Percentiles rank a stretch among this genome's conserved stretches.
These are phyloP conservation scores for Tachuris rubrigastra DNA, from an alignment of 2,113 vertebrate genomes.

Conservation along the genomic window DNA sequence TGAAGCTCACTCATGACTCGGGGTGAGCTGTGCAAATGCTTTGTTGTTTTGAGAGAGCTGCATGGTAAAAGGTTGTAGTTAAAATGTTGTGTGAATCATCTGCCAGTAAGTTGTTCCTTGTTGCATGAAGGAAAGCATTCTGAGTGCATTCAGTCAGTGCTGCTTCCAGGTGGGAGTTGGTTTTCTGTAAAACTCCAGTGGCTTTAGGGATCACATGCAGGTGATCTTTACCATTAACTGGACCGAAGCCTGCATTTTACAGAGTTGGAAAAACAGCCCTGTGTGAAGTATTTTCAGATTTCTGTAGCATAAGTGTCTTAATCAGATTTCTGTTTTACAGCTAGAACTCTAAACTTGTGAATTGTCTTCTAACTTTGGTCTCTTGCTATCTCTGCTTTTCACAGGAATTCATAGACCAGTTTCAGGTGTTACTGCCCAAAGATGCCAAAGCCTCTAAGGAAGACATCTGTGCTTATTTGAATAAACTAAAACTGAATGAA, in stretches of 20 bases:
- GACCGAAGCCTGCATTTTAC: neutral
- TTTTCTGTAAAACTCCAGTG: neutral
- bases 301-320: neutral
- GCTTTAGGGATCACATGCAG: neutral
- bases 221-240: neutral
- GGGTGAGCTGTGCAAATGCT: neutral
- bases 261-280: neutral
- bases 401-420: constrained; percentile 93
- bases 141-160: neutral
- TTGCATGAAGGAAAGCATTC: neutral
- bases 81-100: neutral
- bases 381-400: neutral
- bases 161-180: neutral
- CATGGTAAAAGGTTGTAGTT: neutral
- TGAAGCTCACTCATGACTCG: neutral
- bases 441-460: constrained; percentile 78
- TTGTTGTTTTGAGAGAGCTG: neutral
- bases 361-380: neutral
- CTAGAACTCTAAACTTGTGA: neutral
- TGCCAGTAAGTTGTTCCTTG: neutral
- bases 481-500: constrained; percentile 81
- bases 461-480: constrained; percentile 81
- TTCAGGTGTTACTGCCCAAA: constrained; percentile 90
- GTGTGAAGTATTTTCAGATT: neutral
- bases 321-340: neutral